Conservation (phyloP, 2,888 invertebrate genomes). For the Lochmaea capreae region DNA sequence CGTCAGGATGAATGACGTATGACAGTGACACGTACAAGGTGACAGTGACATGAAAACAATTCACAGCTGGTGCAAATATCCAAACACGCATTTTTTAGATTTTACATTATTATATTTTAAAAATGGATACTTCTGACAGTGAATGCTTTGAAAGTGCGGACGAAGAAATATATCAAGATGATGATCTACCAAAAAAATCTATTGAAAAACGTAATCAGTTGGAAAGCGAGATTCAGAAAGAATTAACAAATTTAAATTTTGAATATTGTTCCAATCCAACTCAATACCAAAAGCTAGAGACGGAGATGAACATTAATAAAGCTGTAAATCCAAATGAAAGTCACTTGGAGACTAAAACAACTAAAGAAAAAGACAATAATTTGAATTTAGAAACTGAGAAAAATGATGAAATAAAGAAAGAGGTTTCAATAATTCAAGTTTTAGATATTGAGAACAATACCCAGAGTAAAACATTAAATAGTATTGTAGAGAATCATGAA, state of each 20-base stretch:
- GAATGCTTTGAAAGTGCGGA: slow-evolving; percentile 84
- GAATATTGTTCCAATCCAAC: slow-evolving; percentile 1
- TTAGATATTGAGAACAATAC: slow-evolving; percentile 3
- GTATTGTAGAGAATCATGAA: no score
- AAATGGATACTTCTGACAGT: slow-evolving; percentile 79
- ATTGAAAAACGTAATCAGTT: background rate
- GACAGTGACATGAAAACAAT: slow-evolving; percentile 7
- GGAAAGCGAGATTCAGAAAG: background rate
- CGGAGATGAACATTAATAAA: slow-evolving; percentile 1
- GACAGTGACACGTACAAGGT: background rate
- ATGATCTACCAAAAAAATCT: slow-evolving; percentile 51
- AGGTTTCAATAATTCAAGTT: background rate
- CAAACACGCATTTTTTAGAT: background rate
- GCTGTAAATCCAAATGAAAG: background rate
- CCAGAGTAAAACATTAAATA: background rate
- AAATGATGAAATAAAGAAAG: background rate
- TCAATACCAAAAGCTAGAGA: background rate
- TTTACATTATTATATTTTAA: background rate
- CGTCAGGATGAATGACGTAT: background rate
- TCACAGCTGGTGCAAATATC: background rate
- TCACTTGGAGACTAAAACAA: background rate
- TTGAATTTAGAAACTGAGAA: slow-evolving; percentile 21
- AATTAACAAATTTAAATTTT: slow-evolving; percentile 9
- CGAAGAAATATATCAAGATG: slow-evolving; percentile 72
- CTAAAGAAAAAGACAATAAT: background rate